Conservation (phyloP, 2,797 vertebrate species). For the Leptatherina wallacei region DNA sequence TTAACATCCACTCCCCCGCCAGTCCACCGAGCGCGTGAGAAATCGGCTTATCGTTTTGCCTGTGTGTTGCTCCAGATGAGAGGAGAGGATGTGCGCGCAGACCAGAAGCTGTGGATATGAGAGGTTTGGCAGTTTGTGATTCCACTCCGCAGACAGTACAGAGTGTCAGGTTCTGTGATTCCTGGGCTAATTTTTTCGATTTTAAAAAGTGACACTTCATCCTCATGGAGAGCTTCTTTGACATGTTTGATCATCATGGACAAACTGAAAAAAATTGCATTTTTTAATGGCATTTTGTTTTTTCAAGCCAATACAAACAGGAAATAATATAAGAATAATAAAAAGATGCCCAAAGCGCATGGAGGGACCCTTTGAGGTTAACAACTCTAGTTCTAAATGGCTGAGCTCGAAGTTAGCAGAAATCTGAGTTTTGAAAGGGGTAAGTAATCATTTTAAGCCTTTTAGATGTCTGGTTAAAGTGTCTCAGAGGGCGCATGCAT, state of each 20-base stretch:
- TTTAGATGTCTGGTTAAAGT: not conserved
- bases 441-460: constrained; percentile 78
- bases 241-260: constrained; percentile 31
- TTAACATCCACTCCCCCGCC: constrained; percentile 49
- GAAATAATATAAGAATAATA: constrained; percentile 6
- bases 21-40: constrained; percentile 38
- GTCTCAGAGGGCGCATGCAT: constrained; percentile 17
- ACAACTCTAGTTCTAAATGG: constrained; percentile 85
- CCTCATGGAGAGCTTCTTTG: constrained; percentile 28
- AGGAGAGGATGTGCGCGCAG: constrained; percentile 54
- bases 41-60: constrained; percentile 55
- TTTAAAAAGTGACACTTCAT: constrained; percentile 43
- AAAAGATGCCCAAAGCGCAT: constrained; percentile 63
- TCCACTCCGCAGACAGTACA: constrained; percentile 31
- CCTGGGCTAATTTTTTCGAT: constrained; percentile 1
- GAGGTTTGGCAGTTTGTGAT: constrained; percentile 41
- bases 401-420: constrained; percentile 96
- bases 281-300: constrained; percentile 35
- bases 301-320: constrained; percentile 32
- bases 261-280: constrained; percentile 22
- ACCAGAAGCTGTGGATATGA: constrained; percentile 39
- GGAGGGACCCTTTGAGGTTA: constrained; percentile 61
- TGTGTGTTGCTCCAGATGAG: constrained; percentile 44
- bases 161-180: constrained; percentile 23
- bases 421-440: constrained; percentile 95